Evolutionary conservation across 2,888 invertebrate genomes (phyloP), one percentile per base, ranked within the genome.

Genomic region (Chrysina gloriosa): DNA sequence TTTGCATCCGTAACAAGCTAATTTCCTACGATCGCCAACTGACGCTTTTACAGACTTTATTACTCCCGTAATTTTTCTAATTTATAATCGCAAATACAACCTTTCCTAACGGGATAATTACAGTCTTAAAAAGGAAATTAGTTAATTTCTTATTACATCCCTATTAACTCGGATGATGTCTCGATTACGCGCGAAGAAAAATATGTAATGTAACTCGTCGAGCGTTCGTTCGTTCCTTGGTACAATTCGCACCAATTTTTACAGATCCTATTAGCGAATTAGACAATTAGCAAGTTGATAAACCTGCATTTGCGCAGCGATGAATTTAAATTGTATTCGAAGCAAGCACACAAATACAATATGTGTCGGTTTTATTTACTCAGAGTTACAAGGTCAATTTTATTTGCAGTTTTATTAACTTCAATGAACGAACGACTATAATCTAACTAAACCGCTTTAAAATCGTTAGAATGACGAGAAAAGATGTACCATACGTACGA

Each of bases 341-440:
- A n/a, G n/a, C n/a, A n/a, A n/a, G n/a, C n/a, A n/a, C n/a, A n/a
- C n/a, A n/a, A n/a, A n/a, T n/a, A n/a, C n/a, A n/a, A n/a, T n/a
- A n/a, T n/a, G n/a, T n/a, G n/a, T n/a, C n/a, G n/a, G n/a, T n/a
- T n/a, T n/a, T n/a, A n/a, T n/a, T n/a, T n/a, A n/a, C n/a, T n/a
- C n/a, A n/a, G n/a, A n/a, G n/a, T n/a, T n/a, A 9, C 52, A 52
- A 52, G 52, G 52, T 52, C 52, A 52, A 52, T 52, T 52, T 52
- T 52, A 31, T 52, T 52, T 52, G 52, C 29, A 14, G 52, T 52
- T 52, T 52, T 52, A 52, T 52, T 52, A 52, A 52, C 16, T 31
- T 31, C 4, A 52, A 25, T 52, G 52, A 7, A 31, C 52, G 31
- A 52, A 52, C 52, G 31, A 52, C 29, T 45, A 5, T 9, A 16